Base-by-base conservation (phyloP, 2,888 invertebrate genomes). In the Chrysolina americana region DNA sequence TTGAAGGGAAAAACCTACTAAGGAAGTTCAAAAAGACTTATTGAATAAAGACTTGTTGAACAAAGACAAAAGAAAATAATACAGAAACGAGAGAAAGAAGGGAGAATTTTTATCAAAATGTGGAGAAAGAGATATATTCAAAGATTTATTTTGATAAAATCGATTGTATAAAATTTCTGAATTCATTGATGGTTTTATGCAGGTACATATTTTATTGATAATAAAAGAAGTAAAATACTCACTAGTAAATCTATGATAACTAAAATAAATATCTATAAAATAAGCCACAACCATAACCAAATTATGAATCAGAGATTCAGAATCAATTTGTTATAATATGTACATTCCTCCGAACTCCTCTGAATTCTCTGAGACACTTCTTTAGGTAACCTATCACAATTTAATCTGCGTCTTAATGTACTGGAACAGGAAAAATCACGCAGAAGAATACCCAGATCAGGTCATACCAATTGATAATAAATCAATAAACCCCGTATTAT, bases 331-430 rank as follows among this genome's bases (percentile, higher is more conserved):
- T 15, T 59, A 59, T n/a, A n/a, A n/a, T 59, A n/a, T 59, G 23
- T 28, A 59, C 28, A 36, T 28, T 59, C 19, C 36, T 28, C 10
- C 28, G 36, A 59, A 59, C 13, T 36, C 36, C 59, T n/a, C 59
- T 59, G 36, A 36, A 15, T 28, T 36, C 59, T 59, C 59, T 59
- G 59, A 36, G 28, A 59, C 59, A 59, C 8, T 59, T 59, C n/a
- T n/a, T 28, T 2, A 59, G 59, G 59, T 59, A 59, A 59, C 59
- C 59, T 59, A 59, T 59, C 59, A 59, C 59, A 59, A 59, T n/a
- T 36, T n/a, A 59, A 28, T 36, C 59, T 59, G 36, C 8, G 15
- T 28, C 13, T 11, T 3, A 28, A 59, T n/a, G 36, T 59, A 28
- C 36, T 59, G 59, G 36, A 13, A 23, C 9, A 59, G 1, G 15